A percentile compares a stretch with the other conserved stretches of the same genome.
Evolutionary conservation across 2,888 invertebrate genomes (phyloP).

Genomic region (Lasioglossum malachurum): DNA sequence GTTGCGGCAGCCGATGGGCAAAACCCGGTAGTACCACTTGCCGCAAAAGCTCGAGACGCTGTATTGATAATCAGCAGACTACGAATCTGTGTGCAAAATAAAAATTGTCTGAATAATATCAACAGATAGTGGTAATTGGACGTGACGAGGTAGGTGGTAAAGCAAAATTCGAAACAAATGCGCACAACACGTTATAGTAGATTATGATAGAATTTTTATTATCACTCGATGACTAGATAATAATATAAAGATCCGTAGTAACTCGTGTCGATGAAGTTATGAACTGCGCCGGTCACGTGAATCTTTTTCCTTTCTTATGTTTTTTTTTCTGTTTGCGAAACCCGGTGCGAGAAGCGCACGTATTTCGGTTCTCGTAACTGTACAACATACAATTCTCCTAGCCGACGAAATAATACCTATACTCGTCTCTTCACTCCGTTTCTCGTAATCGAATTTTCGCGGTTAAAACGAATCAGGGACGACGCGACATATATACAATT

Average conservation of each 20-base stretch:
- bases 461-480: slow-evolving; percentile 48
- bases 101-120: too few relatives aligned
- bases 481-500: slow-evolving; percentile 67
- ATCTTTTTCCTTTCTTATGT: slow-evolving; percentile 46
- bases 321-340: slow-evolving; percentile 46
- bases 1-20: too few relatives aligned
- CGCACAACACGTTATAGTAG: slow-evolving; percentile 71
- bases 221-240: slow-evolving; percentile 84
- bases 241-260: slow-evolving; percentile 84
- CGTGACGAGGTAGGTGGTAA: not conserved
- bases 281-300: slow-evolving; percentile 66
- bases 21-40: too few relatives aligned
- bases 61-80: too few relatives aligned
- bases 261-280: slow-evolving; percentile 76
- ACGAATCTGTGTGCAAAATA: too few relatives aligned
- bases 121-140: too few relatives aligned
- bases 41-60: too few relatives aligned
- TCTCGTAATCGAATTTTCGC: slow-evolving; percentile 41
- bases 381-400: slow-evolving; percentile 70
- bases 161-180: slow-evolving; percentile 18
- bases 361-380: slow-evolving; percentile 61
- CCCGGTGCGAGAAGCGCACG: slow-evolving; percentile 57
- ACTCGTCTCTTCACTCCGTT: slow-evolving; percentile 7
- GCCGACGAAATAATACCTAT: slow-evolving; percentile 55
- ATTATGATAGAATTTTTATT: slow-evolving; percentile 84